Evolutionary conservation across 2,113 vertebrate genomes (phyloP), one percentile per base, ranked within the genome.

Genomic region (Charadrius vociferus): DNA sequence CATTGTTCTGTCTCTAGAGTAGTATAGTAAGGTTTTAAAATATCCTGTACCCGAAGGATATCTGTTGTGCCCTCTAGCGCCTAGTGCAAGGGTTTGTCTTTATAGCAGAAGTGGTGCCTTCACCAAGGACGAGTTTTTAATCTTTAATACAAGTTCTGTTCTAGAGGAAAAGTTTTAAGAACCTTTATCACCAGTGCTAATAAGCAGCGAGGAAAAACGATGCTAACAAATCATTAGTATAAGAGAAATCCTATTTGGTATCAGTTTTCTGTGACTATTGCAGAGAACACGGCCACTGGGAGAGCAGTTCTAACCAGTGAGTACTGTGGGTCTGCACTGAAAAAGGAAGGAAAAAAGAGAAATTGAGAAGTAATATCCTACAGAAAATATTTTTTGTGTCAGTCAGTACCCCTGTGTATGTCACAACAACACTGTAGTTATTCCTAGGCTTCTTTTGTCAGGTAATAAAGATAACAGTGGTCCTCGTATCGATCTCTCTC

Each of bases 41-140:
- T 3, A 3, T 1, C 1, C 0, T 4, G 10, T 20, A 10, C 23
- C 16, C 24, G 5, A 39, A 59, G 30, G 13, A 1, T 84, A 39
- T 24, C 47, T 74, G 3, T 63, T 73, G n/a, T 73, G 81, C 81
- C 95, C 65, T 92, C 83, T 95, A 65, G 77, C 2, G 58, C 70
- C 65, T 68, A 70, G 12, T 24, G 52, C 2, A 13, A 75, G 30
- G 6, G 7, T n/a, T 53, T 70, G 27, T 65, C 43, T 49, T 65
- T 12, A 8, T 2, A 22, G 24, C 27, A 39, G 49, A 61, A 50
- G 19, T 1, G 18, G 71, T 34, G 15, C 6, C 24, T 49, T 55
- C 27, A 6, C 8, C 12, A 2, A 49, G 21, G 18, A 12, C 0
- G 1, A 36, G 2, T 24, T 45, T 52, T 85, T 45, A 49, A 45